Percentiles rank a stretch among this genome's conserved stretches.
Conservation (phyloP, 2,888 invertebrate species). For the Oscheius sp. region DNA sequence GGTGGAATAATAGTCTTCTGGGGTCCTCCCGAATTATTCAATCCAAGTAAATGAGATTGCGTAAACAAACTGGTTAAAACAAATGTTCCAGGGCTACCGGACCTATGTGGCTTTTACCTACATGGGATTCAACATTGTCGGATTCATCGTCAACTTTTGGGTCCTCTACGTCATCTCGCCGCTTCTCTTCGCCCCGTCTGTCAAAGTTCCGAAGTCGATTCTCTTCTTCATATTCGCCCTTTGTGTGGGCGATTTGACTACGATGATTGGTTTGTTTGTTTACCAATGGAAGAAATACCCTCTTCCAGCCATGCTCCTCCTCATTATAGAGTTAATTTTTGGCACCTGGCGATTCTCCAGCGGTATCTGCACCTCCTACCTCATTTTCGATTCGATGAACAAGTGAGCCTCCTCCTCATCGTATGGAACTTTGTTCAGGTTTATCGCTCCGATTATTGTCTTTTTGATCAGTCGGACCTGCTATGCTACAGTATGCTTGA, state of each 20-base stretch:
- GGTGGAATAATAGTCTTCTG: no score
- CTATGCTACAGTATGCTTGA: constrained; percentile 70
- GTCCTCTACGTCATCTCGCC: constrained; percentile 71
- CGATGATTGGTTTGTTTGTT: constrained; percentile 66
- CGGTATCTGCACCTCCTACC: constrained; percentile 66
- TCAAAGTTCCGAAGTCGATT: constrained; percentile 70
- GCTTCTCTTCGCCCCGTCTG: constrained; percentile 64
- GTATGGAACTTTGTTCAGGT: constrained; percentile 44
- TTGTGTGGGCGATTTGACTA: constrained; percentile 70
- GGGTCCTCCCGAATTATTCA: no score
- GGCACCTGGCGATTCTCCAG: constrained; percentile 70
- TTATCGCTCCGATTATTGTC: constrained; percentile 71
- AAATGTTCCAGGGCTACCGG: constrained; percentile 65
- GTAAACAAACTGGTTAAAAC: not conserved
- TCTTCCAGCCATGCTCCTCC: constrained; percentile 67
- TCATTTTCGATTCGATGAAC: constrained; percentile 71
- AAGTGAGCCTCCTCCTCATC: constrained; percentile 52
- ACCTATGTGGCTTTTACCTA: constrained; percentile 71
- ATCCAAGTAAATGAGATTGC: not conserved
- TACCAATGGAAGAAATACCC: not conserved
- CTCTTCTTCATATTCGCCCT: constrained; percentile 71
- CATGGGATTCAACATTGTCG: constrained; percentile 69
- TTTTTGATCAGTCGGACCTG: constrained; percentile 71
- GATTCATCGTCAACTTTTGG: constrained; percentile 69
- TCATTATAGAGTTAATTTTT: constrained; percentile 68